Evolutionary conservation across 2,113 vertebrate species (phyloP).

Genomic region (Oncorhynchus mykiss): DNA sequence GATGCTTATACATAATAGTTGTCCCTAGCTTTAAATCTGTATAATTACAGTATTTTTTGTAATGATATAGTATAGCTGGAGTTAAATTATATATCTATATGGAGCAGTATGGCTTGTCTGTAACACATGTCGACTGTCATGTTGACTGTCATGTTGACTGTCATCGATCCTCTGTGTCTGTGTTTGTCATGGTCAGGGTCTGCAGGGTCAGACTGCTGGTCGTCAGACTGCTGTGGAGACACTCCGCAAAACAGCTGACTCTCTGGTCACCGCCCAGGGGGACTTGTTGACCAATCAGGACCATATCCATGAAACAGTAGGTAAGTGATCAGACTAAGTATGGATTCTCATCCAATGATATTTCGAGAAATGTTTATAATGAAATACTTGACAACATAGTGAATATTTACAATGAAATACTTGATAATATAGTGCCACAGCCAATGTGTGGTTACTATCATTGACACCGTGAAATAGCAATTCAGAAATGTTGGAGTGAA

Average conservation of each 20-base stretch:
- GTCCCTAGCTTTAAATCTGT: background rate
- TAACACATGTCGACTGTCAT: background rate
- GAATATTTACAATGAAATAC: background rate
- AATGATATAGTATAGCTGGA: too few relatives aligned
- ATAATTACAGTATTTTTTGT: too few relatives aligned
- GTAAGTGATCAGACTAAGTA: constrained; percentile 67
- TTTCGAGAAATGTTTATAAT: background rate
- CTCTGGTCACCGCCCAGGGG: constrained; percentile 82
- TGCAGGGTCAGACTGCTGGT: constrained; percentile 88
- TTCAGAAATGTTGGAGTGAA: background rate
- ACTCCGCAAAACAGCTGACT: constrained; percentile 86
- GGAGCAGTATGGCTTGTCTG: background rate
- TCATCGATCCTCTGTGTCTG: background rate
- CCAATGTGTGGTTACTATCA: background rate
- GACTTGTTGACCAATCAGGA: constrained; percentile 84
- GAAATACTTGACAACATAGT: background rate
- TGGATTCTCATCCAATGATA: background rate
- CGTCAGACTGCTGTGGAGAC: constrained; percentile 88
- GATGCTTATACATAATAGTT: background rate
- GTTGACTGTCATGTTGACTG: too few relatives aligned
- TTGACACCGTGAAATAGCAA: background rate
- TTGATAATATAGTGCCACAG: background rate
- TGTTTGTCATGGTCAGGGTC: constrained; percentile 69
- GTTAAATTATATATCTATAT: background rate
- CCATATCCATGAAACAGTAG: constrained; percentile 89